Evolutionary conservation across 1,140 invertebrate species (phyloP).

Genomic region (Hyles euphorbiae): DNA sequence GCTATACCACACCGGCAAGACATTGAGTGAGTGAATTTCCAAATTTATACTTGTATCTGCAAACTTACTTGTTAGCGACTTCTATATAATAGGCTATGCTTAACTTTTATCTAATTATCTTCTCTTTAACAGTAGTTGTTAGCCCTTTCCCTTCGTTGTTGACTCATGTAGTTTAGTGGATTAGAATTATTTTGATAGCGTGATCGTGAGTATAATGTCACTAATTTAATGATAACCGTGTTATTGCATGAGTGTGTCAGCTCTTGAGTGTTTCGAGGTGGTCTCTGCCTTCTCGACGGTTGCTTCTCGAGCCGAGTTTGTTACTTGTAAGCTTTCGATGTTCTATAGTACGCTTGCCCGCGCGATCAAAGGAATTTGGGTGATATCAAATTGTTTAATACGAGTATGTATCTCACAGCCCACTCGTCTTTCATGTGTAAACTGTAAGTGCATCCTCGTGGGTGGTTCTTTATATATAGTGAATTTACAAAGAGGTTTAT

Average conservation of each 20-base stretch:
- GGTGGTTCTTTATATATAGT: conserved; percentile 34
- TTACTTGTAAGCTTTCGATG: conserved; percentile 61
- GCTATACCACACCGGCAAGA: too few species aligned
- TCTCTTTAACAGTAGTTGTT: conserved; percentile 6
- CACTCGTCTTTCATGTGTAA: too few species aligned
- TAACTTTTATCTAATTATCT: conserved; percentile 12
- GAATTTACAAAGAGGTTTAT: conserved; percentile 71
- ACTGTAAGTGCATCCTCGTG: too few species aligned
- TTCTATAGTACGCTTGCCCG: conserved; percentile 55
- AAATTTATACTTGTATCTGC: too few species aligned
- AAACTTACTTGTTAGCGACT: conserved; percentile 21
- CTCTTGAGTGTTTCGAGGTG: conserved; percentile 61
- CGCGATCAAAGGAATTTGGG: conserved; percentile 67
- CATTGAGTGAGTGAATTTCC: too few species aligned
- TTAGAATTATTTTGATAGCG: conserved; percentile 5
- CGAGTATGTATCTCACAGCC: background rate
- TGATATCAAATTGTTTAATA: conserved; percentile 64
- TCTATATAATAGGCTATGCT: conserved; percentile 26
- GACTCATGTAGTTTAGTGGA: conserved; percentile 30
- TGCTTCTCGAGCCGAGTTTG: too few species aligned
- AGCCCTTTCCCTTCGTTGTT: conserved; percentile 8
- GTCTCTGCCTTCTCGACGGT: conserved; percentile 46
- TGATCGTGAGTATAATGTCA: conserved; percentile 66
- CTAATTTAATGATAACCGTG: conserved; percentile 55
- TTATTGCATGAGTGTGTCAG: conserved; percentile 43